Evolutionary conservation across 2,888 invertebrate species (phyloP).

Genomic region (Mycalesis mineus): DNA sequence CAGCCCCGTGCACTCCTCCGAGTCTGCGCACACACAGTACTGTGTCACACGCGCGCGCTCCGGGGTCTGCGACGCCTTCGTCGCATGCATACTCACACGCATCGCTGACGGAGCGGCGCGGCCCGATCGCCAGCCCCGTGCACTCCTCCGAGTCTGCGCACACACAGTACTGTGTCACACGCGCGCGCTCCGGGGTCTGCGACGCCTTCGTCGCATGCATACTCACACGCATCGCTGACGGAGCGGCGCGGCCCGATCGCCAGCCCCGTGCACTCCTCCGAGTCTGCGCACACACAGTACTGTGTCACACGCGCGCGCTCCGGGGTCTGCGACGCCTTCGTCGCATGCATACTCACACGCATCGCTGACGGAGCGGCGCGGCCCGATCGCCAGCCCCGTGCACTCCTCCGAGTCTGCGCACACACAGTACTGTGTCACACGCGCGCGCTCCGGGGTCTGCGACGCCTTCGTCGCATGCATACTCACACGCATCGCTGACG

Average conservation of each 20-base stretch:
- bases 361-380: conserved; percentile 74
- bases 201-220: too few species aligned
- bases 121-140: conserved; percentile 87
- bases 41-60: too few species aligned
- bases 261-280: conserved; percentile 88
- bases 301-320: too few species aligned
- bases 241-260: conserved; percentile 83
- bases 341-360: conserved; percentile 55
- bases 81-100: conserved; percentile 55
- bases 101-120: conserved; percentile 74
- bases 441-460: too few species aligned
- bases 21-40: too few species aligned
- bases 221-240: conserved; percentile 60
- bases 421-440: too few species aligned
- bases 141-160: conserved; percentile 89
- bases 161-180: too few species aligned
- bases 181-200: too few species aligned
- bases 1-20: conserved; percentile 88
- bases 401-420: conserved; percentile 89
- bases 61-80: too few species aligned
- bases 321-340: too few species aligned
- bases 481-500: conserved; percentile 60
- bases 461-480: too few species aligned
- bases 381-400: conserved; percentile 87
- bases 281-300: too few species aligned